Percentiles rank a stretch among this genome's conserved stretches.
Conservation (phyloP, 2,797 vertebrate genomes). For the Syndactyla subalaris region DNA sequence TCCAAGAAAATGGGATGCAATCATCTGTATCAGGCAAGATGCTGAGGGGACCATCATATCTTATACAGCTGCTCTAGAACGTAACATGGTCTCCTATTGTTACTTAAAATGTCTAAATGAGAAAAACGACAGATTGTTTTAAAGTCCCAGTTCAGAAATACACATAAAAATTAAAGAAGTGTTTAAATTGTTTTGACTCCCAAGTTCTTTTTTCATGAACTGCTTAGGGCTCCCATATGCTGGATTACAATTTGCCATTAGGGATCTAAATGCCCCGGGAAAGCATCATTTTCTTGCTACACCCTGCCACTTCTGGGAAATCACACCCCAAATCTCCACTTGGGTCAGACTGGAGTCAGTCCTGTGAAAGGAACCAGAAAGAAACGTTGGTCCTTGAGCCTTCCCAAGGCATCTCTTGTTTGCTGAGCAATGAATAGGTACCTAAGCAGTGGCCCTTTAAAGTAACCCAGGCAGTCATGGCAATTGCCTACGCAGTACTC, state of each 20-base stretch:
- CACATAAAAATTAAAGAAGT: neutral
- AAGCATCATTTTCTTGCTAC: neutral
- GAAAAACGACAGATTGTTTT: neutral
- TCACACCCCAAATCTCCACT: neutral
- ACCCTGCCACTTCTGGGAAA: neutral
- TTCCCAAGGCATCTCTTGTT: neutral
- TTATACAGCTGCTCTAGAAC: neutral
- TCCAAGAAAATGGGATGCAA: neutral
- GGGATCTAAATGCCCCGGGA: neutral
- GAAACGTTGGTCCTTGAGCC: neutral
- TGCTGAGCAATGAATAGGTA: neutral
- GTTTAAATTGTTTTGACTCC: neutral
- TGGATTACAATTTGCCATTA: neutral
- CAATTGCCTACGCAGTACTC: conserved; percentile 3
- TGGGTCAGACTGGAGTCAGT: neutral
- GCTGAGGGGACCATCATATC: rapidly evolving
- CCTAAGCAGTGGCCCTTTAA: conserved; percentile 45
- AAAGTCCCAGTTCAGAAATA: neutral
- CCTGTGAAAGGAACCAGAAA: neutral
- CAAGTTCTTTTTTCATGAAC: neutral
- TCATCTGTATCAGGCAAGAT: neutral
- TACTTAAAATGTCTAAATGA: neutral
- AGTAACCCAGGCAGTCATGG: conserved; percentile 7
- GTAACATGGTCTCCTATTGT: neutral
- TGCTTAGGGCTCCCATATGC: neutral